Evolutionary conservation across 2,113 vertebrate genomes (phyloP).

Genomic region (Tychaedon coryphoeus): DNA sequence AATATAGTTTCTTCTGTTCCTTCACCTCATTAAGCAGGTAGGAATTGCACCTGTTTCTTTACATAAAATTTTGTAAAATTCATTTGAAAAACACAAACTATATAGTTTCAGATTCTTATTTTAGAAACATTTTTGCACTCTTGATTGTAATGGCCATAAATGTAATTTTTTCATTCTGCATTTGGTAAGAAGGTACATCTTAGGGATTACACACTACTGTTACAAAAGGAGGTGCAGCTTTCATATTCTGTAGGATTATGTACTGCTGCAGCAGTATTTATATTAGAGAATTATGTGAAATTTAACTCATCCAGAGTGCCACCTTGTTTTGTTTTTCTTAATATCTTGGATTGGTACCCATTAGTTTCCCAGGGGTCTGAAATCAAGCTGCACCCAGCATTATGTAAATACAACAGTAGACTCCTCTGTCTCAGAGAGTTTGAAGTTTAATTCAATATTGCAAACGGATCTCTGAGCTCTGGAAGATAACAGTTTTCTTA

Average conservation of each 20-base stretch:
- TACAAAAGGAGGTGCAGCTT: neutral
- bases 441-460: neutral
- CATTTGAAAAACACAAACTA: neutral
- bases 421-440: neutral
- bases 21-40: neutral
- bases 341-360: neutral
- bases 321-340: neutral
- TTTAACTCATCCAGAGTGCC: neutral
- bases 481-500: neutral
- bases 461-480: neutral
- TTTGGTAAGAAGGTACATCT: neutral
- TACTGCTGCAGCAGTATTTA: neutral
- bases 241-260: neutral
- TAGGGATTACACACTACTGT: neutral
- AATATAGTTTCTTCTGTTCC: neutral
- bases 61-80: neutral
- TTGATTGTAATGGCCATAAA: neutral
- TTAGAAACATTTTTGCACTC: neutral
- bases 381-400: neutral
- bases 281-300: neutral
- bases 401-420: neutral
- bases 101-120: neutral
- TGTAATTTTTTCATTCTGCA: neutral
- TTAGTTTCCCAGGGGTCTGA: neutral
- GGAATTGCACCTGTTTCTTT: neutral